Conservation (phyloP, 2,888 invertebrate genomes). For the Ecliptopera silaceata region DNA sequence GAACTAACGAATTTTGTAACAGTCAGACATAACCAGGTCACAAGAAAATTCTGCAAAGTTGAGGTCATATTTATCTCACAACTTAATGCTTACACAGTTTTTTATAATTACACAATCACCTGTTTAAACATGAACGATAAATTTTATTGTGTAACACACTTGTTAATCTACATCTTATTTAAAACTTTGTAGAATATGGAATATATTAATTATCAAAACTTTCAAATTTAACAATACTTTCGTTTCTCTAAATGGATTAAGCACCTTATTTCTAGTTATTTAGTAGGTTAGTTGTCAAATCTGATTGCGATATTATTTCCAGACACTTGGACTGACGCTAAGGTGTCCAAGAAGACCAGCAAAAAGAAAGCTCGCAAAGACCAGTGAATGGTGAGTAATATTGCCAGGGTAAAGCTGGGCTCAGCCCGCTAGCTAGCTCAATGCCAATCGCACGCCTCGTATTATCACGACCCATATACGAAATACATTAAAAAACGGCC, state of each 20-base stretch:
- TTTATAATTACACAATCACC: conserved; percentile 10
- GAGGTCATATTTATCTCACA: no score
- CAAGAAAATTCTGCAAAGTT: no score
- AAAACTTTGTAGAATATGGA: not conserved
- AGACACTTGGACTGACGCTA: conserved; percentile 91
- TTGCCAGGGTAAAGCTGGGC: conserved; percentile 55
- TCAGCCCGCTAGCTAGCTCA: conserved; percentile 68
- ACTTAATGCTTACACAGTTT: not conserved
- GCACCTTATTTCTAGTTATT: no score
- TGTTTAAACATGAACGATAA: conserved; percentile 10
- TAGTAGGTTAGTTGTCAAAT: not conserved
- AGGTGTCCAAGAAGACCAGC: conserved; percentile 87
- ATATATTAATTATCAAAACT: no score
- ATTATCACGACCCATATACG: conserved; percentile 54
- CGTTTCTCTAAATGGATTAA: no score
- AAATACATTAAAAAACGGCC: conserved; percentile 45
- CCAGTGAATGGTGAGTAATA: conserved; percentile 79
- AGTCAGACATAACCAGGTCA: no score
- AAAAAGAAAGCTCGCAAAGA: conserved; percentile 91
- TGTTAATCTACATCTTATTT: not conserved
- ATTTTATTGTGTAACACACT: not conserved
- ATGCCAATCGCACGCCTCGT: conserved; percentile 68
- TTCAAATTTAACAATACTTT: no score
- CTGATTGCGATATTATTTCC: conserved; percentile 22
- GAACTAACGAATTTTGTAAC: no score